Conservation (phyloP, 1,140 invertebrate genomes). For the Phortica variegata region DNA sequence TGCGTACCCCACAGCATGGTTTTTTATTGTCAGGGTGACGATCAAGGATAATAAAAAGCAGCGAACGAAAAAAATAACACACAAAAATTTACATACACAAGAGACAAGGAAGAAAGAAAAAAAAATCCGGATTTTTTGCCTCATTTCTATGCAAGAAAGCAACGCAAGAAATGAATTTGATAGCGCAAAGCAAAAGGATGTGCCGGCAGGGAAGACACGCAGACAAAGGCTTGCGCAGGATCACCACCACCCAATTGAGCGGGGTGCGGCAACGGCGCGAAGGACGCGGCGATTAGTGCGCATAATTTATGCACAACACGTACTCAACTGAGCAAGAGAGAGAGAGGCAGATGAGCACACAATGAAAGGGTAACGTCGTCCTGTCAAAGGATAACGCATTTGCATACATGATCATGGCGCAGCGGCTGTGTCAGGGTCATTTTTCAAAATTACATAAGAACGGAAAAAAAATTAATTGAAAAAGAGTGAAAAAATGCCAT, state of each 20-base stretch:
- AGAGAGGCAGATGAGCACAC: slow-evolving; percentile 31
- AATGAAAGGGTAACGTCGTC: slow-evolving; percentile 34
- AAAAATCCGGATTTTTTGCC: slow-evolving; percentile 54
- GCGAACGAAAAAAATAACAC: slow-evolving; percentile 14
- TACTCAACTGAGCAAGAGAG: slow-evolving; percentile 17
- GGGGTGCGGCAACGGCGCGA: slow-evolving; percentile 7
- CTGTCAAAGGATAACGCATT: slow-evolving; percentile 36
- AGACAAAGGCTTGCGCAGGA: slow-evolving; percentile 21
- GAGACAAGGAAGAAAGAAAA: slow-evolving; percentile 25
- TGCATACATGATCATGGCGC: slow-evolving; percentile 47
- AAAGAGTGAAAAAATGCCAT: slow-evolving; percentile 22
- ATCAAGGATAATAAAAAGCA: slow-evolving; percentile 41
- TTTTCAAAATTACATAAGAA: slow-evolving; percentile 33
- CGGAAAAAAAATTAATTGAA: slow-evolving; percentile 17
- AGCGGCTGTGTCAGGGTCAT: slow-evolving; percentile 31
- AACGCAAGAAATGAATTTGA: slow-evolving; percentile 16
- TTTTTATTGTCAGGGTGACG: slow-evolving; percentile 36
- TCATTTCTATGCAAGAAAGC: slow-evolving; percentile 51
- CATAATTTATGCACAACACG: slow-evolving; percentile 51
- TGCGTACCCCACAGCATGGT: slow-evolving; percentile 28
- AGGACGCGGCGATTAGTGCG: background rate
- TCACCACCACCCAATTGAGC: slow-evolving; percentile 6
- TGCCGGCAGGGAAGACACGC: slow-evolving; percentile 3
- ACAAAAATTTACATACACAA: slow-evolving; percentile 21
- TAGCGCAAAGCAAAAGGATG: slow-evolving; percentile 26